A percentile compares a stretch with the other conserved stretches of the same genome.
Conservation (phyloP, 2,888 invertebrate species). For the Pyrocoelia pectoralis region DNA sequence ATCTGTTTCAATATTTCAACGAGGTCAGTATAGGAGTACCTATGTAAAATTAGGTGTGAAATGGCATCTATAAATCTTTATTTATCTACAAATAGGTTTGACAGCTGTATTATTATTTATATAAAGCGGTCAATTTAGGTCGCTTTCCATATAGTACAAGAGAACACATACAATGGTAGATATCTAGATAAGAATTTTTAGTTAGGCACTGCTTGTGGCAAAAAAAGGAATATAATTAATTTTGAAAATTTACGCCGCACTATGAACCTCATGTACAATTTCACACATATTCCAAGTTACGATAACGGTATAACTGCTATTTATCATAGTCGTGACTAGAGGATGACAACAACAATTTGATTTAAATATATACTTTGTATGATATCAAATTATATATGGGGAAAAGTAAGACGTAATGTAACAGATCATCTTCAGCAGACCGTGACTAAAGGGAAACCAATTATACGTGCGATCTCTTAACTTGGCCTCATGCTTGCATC, state of each 20-base stretch:
- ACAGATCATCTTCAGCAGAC: slow-evolving; percentile 8
- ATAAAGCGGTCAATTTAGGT: too few species aligned
- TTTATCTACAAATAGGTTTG: too few species aligned
- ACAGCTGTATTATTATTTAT: too few species aligned
- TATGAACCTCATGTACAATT: background rate
- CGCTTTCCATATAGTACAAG: too few species aligned
- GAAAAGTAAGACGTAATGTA: background rate
- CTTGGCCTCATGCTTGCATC: background rate
- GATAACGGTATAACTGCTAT: background rate
- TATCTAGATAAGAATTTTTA: too few species aligned
- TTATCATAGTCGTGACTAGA: background rate
- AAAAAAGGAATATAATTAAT: background rate
- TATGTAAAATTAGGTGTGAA: too few species aligned
- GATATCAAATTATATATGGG: background rate
- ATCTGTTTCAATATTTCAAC: too few species aligned
- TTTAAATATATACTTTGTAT: background rate
- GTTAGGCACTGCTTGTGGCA: too few species aligned
- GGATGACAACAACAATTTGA: background rate
- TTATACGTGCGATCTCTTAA: background rate
- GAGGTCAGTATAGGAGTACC: too few species aligned
- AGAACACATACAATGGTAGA: too few species aligned
- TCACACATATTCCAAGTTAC: background rate
- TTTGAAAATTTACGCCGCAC: too few species aligned
- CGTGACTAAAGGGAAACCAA: background rate
- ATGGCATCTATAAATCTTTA: too few species aligned